Conservation (phyloP, 1,140 invertebrate genomes). For the Myzus persicae region DNA sequence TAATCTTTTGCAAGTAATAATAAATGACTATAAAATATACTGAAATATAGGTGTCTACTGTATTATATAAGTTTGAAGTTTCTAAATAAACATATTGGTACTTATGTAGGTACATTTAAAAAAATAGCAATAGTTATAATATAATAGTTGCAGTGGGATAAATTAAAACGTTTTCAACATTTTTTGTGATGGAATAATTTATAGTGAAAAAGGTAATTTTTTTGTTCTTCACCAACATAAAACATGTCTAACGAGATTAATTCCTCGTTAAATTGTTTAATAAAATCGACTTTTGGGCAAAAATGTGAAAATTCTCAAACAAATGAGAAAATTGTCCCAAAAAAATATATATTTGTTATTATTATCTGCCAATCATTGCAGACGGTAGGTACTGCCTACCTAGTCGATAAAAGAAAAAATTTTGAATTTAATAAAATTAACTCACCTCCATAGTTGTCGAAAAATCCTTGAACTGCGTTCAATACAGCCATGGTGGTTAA, state of each 20-base stretch:
- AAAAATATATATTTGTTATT: neutral
- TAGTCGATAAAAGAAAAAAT: neutral
- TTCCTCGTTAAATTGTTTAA: neutral
- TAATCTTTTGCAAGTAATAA: neutral
- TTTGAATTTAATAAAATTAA: neutral
- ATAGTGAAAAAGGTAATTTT: neutral
- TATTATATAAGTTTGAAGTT: neutral
- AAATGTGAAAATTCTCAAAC: neutral
- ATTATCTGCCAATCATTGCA: neutral
- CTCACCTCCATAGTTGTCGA: slow-evolving; percentile 55
- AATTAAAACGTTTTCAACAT: neutral
- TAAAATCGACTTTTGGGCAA: neutral
- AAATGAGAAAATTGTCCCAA: neutral
- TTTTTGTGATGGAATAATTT: neutral
- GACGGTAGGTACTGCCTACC: neutral
- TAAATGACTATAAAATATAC: neutral
- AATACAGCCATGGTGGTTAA: neutral
- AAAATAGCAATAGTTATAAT: neutral
- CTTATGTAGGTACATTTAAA: too few species aligned
- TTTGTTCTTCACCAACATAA: neutral
- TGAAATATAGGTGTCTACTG: neutral
- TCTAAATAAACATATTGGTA: neutral
- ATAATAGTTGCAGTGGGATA: neutral
- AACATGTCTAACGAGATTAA: neutral
- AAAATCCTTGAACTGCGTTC: slow-evolving; percentile 36